These are phyloP conservation scores for Crocidura indochinensis DNA, from an alignment of 2,797 vertebrate species.

Conservation along the genomic window DNA sequence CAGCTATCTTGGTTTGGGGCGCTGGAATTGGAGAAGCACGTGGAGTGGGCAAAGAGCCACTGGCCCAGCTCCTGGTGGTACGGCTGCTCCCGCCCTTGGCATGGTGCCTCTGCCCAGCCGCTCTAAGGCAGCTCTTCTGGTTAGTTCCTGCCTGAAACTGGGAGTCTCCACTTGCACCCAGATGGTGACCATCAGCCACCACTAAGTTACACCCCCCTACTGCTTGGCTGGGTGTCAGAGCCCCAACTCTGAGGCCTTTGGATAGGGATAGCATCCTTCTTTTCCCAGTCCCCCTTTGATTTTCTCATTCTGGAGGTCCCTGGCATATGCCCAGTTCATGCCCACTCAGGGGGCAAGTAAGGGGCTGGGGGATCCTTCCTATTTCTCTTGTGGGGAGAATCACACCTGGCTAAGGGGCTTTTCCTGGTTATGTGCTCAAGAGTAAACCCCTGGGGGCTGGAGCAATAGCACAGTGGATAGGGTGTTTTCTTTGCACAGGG, in stretches of 20 bases:
- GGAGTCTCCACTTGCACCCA: background rate
- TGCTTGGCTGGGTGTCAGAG: too few relatives aligned
- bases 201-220: background rate
- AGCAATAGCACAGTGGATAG: too few relatives aligned
- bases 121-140: slow-evolving; percentile 50
- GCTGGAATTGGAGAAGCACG: background rate
- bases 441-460: too few relatives aligned
- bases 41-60: background rate
- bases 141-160: background rate
- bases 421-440: too few relatives aligned
- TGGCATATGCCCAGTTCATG: too few relatives aligned
- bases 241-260: background rate
- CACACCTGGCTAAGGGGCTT: too few relatives aligned
- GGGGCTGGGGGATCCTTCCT: too few relatives aligned
- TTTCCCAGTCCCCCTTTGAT: too few relatives aligned
- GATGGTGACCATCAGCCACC: background rate
- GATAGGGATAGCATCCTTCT: background rate
- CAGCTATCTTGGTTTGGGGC: background rate
- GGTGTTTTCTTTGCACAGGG: too few relatives aligned
- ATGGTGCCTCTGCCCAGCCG: background rate
- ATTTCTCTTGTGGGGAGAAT: too few relatives aligned
- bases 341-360: too few relatives aligned
- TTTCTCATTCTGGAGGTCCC: background rate
- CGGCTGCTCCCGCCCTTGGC: slow-evolving; percentile 25
- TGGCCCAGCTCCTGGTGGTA: slow-evolving; percentile 8